Evolutionary conservation across 1,140 invertebrate genomes (phyloP).

Genomic region (Atta texana): DNA sequence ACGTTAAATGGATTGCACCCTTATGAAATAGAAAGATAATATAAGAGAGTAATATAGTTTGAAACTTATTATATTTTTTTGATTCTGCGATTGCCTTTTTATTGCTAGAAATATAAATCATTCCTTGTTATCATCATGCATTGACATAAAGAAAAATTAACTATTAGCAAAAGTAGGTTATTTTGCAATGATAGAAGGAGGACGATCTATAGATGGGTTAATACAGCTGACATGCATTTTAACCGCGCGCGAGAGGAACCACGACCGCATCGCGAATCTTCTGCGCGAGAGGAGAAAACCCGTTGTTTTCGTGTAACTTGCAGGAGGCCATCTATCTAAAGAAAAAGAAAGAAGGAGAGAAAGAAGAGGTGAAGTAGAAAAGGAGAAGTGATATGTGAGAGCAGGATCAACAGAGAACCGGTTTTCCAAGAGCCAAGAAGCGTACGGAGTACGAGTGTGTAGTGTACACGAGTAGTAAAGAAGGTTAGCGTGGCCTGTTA

Average conservation of each 20-base stretch:
- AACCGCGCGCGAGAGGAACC: conserved; percentile 29
- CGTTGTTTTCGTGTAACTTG: conserved; percentile 75
- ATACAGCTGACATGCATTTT: conserved; percentile 55
- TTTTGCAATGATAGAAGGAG: conserved; percentile 7
- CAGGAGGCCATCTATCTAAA: conserved; percentile 68
- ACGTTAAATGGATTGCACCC: no score
- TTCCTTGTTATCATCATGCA: not conserved
- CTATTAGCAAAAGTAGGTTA: not conserved
- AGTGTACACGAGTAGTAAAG: conserved; percentile 69
- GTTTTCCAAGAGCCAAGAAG: conserved; percentile 73
- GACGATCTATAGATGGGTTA: conserved; percentile 33
- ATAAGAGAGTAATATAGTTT: no score
- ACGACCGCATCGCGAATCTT: not conserved
- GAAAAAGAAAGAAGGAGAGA: conserved; percentile 64
- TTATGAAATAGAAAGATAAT: no score
- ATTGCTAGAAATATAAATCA: not conserved
- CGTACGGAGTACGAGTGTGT: conserved; percentile 44
- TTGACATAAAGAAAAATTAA: not conserved
- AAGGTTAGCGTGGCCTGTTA: conserved; percentile 78
- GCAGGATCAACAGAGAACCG: conserved; percentile 70
- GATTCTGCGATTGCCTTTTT: not conserved
- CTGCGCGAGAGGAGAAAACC: conserved; percentile 60
- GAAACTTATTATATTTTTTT: no score
- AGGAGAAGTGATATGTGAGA: conserved; percentile 33
- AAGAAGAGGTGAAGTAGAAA: conserved; percentile 12